Evolutionary conservation across 2,797 vertebrate species (phyloP).

Genomic region (Labeo calbasu): DNA sequence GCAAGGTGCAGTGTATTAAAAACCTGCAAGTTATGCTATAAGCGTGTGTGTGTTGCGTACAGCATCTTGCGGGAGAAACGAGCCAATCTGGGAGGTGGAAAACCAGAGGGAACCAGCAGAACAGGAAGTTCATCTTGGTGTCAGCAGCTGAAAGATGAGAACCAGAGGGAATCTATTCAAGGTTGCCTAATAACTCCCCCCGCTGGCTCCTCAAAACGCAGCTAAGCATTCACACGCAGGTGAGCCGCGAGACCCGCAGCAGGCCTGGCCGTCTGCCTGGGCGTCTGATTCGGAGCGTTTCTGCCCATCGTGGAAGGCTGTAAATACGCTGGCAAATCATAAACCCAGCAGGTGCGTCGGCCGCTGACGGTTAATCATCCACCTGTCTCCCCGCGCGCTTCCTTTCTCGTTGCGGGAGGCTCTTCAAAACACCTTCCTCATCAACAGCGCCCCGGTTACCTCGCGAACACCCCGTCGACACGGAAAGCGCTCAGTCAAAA

Average conservation of each 20-base stretch:
- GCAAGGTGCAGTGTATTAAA: background rate
- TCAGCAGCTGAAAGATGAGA: slow-evolving; percentile 33
- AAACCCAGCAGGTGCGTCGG: slow-evolving; percentile 55
- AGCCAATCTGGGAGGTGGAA: slow-evolving; percentile 31
- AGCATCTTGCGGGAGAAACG: background rate
- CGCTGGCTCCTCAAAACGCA: slow-evolving; percentile 23
- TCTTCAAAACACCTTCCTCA: slow-evolving; percentile 43
- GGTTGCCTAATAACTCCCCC: slow-evolving; percentile 41
- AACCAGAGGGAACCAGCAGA: slow-evolving; percentile 15
- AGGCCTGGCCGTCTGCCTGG: slow-evolving; percentile 46
- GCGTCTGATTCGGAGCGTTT: slow-evolving; percentile 39
- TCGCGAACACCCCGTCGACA: background rate
- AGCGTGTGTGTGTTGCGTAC: background rate
- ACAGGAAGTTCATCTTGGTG: slow-evolving; percentile 44
- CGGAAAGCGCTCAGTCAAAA: background rate
- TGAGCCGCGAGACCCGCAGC: slow-evolving; percentile 13
- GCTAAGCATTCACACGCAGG: slow-evolving; percentile 37
- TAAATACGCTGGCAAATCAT: slow-evolving; percentile 57
- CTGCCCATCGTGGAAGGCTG: slow-evolving; percentile 44
- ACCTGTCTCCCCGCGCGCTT: slow-evolving; percentile 39
- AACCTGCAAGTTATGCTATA: background rate
- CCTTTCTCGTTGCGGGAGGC: slow-evolving; percentile 24
- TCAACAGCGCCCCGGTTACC: slow-evolving; percentile 3
- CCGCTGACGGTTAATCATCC: slow-evolving; percentile 52
- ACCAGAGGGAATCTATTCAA: slow-evolving; percentile 40